phyloP scores from a whole-genome alignment of 2,888 invertebrate genomes.

The Hypomecis punctinalis region DNA sequence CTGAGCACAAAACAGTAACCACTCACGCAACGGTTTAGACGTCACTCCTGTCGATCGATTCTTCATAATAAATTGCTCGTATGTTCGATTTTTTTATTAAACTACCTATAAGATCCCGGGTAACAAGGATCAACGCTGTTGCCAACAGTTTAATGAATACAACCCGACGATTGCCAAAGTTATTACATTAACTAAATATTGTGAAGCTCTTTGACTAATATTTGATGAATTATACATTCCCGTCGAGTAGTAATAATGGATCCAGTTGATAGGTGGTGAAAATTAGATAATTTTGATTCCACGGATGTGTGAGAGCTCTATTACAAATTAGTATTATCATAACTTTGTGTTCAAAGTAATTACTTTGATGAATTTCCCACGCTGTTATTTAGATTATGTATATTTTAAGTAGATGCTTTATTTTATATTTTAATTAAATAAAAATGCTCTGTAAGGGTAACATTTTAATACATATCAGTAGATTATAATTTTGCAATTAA shows the following conservation, averaged over 20 bases:
- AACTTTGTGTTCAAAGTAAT: not conserved
- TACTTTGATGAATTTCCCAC: not conserved
- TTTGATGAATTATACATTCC: slow-evolving; percentile 36
- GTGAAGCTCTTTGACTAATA: slow-evolving; percentile 26
- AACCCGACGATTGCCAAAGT: not conserved
- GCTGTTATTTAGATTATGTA: not conserved
- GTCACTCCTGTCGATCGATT: no score
- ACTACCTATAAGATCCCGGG: no score
- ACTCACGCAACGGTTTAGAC: no score
- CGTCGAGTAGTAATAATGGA: slow-evolving; percentile 19
- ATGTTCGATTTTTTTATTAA: no score
- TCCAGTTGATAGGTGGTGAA: slow-evolving; percentile 20
- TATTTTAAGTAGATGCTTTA: not conserved
- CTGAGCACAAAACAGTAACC: no score
- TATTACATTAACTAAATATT: slow-evolving; percentile 17
- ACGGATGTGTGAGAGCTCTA: not conserved
- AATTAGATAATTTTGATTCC: slow-evolving; percentile 18
- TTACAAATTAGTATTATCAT: slow-evolving; percentile 6
- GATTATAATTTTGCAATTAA: no score
- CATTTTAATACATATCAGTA: no score
- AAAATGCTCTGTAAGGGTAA: no score
- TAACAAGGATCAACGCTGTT: not conserved
- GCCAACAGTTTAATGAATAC: not conserved
- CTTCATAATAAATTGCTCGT: no score
- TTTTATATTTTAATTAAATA: not conserved